phyloP scores from a whole-genome alignment of 2,797 vertebrate species.

The Sebastes kiyomatsui region DNA sequence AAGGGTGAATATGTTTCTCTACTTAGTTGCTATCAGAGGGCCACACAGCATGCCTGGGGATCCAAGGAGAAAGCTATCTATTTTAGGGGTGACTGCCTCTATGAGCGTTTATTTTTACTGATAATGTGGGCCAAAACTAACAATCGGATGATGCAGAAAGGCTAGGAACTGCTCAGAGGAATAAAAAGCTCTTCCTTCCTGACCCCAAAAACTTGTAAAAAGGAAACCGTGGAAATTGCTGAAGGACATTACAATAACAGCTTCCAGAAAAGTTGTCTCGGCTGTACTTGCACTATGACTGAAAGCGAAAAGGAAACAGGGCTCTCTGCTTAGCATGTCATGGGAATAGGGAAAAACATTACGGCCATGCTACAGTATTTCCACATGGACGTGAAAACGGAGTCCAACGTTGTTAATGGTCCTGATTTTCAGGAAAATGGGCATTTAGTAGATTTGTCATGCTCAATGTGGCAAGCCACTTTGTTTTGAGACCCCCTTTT shows the following conservation, averaged over 20 bases:
- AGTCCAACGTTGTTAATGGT: conserved; percentile 26
- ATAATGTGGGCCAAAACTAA: conserved; percentile 79
- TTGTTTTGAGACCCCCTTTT: conserved; percentile 42
- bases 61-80: conserved; percentile 72
- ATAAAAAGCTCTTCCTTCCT: conserved; percentile 75
- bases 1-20: conserved; percentile 59
- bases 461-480: conserved; percentile 46
- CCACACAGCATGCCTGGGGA: conserved; percentile 78
- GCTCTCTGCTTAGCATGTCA: conserved; percentile 34
- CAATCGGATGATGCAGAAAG: conserved; percentile 71
- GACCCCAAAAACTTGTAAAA: conserved; percentile 63
- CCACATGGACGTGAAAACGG: conserved; percentile 48
- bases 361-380: conserved; percentile 27
- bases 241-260: conserved; percentile 50
- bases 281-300: conserved; percentile 18
- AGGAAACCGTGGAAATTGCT: conserved; percentile 59
- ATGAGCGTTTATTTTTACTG: conserved; percentile 81
- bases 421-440: conserved; percentile 47
- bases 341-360: conserved; percentile 61
- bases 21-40: conserved; percentile 63
- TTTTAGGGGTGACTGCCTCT: conserved; percentile 83
- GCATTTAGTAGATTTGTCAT: conserved; percentile 61
- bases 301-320: conserved; percentile 50
- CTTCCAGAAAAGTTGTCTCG: conserved; percentile 34
- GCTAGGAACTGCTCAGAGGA: conserved; percentile 66